Percentiles rank a stretch among this genome's conserved stretches.
Evolutionary conservation across 2,113 vertebrate species (phyloP).

Genomic region (Podarcis raffonei): DNA sequence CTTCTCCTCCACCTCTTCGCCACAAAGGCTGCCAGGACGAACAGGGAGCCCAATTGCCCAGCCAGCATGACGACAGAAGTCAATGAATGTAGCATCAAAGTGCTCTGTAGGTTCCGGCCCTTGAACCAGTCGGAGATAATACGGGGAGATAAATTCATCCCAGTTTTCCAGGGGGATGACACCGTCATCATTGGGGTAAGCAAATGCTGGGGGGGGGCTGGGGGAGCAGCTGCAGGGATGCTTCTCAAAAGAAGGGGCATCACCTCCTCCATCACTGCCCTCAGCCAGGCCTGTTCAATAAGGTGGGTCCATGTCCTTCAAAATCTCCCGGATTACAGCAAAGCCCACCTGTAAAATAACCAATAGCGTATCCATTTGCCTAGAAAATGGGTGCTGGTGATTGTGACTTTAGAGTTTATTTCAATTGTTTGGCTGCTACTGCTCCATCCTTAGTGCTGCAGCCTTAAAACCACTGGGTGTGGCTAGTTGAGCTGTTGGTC

Average conservation of each 20-base stretch:
- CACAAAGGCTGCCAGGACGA: not conserved
- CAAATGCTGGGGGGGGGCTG: conserved; percentile 28
- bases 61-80: conserved; percentile 84
- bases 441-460: not conserved
- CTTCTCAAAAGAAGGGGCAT: not conserved
- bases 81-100: conserved; percentile 93
- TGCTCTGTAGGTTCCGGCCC: conserved; percentile 91
- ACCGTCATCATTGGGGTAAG: conserved; percentile 90
- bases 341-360: not conserved
- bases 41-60: not conserved
- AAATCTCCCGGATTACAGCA: not conserved
- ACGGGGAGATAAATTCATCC: conserved; percentile 90
- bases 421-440: not conserved
- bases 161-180: conserved; percentile 87
- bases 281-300: not conserved
- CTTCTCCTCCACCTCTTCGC: not conserved
- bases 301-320: not conserved
- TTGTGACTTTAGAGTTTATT: not conserved
- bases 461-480: conserved; percentile 63
- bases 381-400: not conserved
- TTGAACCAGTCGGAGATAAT: conserved; percentile 87
- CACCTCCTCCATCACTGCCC: not conserved
- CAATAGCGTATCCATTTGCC: conserved; percentile 36
- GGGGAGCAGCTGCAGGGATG: not conserved
- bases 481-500: conserved; percentile 35